phyloP scores from a whole-genome alignment of 2,797 vertebrate genomes.

The Agapornis canus region DNA sequence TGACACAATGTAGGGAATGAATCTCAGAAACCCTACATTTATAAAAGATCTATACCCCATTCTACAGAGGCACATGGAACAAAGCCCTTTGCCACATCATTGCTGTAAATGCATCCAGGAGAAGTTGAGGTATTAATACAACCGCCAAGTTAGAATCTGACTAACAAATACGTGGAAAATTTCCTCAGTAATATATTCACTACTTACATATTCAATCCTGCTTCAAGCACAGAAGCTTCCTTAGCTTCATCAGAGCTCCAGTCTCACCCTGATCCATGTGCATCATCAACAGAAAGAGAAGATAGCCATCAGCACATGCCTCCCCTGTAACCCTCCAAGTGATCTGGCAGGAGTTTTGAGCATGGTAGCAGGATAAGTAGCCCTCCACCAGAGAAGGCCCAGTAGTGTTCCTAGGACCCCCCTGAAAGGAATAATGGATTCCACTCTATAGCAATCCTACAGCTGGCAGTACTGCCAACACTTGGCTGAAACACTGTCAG shows the following conservation, averaged over 20 bases:
- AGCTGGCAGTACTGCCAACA: not conserved
- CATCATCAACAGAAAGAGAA: not conserved
- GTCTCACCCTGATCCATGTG: not conserved
- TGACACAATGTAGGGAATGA: slow-evolving; percentile 4
- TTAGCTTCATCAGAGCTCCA: slow-evolving; percentile 10
- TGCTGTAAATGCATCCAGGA: slow-evolving; percentile 29
- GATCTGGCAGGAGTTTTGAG: not conserved
- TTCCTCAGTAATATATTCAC: slow-evolving; percentile 44
- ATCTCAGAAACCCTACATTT: slow-evolving; percentile 24
- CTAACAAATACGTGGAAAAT: slow-evolving; percentile 62
- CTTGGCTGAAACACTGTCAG: not conserved
- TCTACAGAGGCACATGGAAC: not conserved
- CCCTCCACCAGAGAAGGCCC: not conserved
- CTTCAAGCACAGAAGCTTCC: not conserved
- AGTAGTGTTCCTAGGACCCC: not conserved
- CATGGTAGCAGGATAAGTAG: not conserved
- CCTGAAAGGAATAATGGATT: not conserved
- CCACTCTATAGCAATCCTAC: not conserved
- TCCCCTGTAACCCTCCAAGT: not conserved
- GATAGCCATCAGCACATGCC: not conserved
- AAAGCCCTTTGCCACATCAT: slow-evolving; percentile 38
- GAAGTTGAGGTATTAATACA: slow-evolving; percentile 39
- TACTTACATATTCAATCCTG: slow-evolving; percentile 53
- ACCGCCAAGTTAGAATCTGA: slow-evolving; percentile 27
- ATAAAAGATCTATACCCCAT: not conserved